Percentiles rank a stretch among this genome's conserved stretches.
phyloP scores from a whole-genome alignment of 2,888 invertebrate species.

The Melinopterus prodromus region DNA sequence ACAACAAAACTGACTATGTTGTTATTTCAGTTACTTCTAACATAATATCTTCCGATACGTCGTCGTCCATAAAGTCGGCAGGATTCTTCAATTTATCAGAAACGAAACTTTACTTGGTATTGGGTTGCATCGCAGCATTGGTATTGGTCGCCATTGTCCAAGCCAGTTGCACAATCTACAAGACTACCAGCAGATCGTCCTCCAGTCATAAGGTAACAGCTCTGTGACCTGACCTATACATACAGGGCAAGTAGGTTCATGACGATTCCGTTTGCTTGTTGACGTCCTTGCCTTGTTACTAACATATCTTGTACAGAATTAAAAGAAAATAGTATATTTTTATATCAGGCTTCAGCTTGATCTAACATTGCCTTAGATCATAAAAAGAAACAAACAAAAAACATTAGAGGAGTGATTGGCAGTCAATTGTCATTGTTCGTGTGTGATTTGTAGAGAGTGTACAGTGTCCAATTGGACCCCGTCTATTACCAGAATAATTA shows the following conservation, averaged over 20 bases:
- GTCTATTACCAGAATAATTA: slow-evolving; percentile 52
- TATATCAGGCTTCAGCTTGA: not conserved
- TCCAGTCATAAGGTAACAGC: slow-evolving; percentile 74
- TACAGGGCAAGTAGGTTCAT: slow-evolving; percentile 54
- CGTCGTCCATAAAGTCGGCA: slow-evolving; percentile 56
- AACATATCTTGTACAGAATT: slow-evolving; percentile 4
- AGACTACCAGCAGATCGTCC: slow-evolving; percentile 67
- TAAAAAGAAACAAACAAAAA: too few species aligned
- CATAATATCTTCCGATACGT: slow-evolving; percentile 59
- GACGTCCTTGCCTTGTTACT: slow-evolving; percentile 26
- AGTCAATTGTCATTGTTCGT: slow-evolving; percentile 30
- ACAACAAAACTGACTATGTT: slow-evolving; percentile 11
- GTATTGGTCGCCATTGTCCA: slow-evolving; percentile 83
- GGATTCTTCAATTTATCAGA: slow-evolving; percentile 73
- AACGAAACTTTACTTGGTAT: slow-evolving; percentile 81
- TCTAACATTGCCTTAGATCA: not conserved
- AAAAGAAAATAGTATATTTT: not conserved
- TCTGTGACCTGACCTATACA: slow-evolving; percentile 52
- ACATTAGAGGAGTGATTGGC: not conserved
- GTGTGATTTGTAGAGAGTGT: slow-evolving; percentile 54
- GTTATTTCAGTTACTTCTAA: slow-evolving; percentile 64
- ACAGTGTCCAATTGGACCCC: slow-evolving; percentile 58
- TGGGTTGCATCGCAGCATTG: slow-evolving; percentile 82
- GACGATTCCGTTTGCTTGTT: slow-evolving; percentile 44
- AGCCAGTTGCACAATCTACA: slow-evolving; percentile 83